phyloP scores from a whole-genome alignment of 2,888 invertebrate species.

The Drosophila kanekoi region DNA sequence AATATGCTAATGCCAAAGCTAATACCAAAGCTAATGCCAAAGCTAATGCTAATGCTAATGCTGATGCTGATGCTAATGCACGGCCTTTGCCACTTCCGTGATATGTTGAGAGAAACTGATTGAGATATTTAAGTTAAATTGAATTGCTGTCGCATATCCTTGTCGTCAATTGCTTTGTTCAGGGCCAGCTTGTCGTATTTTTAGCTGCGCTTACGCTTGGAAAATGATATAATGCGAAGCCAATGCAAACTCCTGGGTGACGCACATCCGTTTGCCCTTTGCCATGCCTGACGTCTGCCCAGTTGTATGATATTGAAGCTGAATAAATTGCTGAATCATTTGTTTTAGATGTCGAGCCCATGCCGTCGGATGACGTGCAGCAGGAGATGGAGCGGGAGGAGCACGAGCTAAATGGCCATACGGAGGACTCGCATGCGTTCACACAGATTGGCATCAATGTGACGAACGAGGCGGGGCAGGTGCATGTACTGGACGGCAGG shows the following conservation, averaged over 20 bases:
- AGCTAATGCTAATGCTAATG: neutral
- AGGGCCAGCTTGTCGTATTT: constrained; percentile 51
- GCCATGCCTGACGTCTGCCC: constrained; percentile 24
- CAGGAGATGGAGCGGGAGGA: constrained; percentile 46
- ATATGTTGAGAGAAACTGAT: neutral
- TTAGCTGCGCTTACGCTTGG: constrained; percentile 40
- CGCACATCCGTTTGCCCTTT: constrained; percentile 51
- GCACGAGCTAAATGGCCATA: constrained; percentile 63
- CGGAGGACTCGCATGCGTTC: constrained; percentile 60
- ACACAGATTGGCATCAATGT: constrained; percentile 84
- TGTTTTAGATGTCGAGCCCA: constrained; percentile 79
- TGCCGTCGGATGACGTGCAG: constrained; percentile 80
- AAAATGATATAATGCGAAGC: constrained; percentile 39
- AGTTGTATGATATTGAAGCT: neutral
- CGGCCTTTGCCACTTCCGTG: too few species aligned
- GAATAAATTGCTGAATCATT: neutral
- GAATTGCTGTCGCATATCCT: constrained; percentile 26
- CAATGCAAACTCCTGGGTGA: constrained; percentile 31
- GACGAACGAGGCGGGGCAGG: constrained; percentile 84
- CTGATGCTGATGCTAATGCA: constrained; percentile 9
- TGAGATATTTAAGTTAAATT: constrained; percentile 24
- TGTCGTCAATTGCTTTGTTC: constrained; percentile 21
- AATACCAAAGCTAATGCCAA: neutral
- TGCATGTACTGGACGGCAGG: constrained; percentile 82
- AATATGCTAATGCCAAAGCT: constrained; percentile 57